These are phyloP conservation scores for Anhinga anhinga DNA, from an alignment of 2,113 vertebrate genomes.

Conservation along the genomic window DNA sequence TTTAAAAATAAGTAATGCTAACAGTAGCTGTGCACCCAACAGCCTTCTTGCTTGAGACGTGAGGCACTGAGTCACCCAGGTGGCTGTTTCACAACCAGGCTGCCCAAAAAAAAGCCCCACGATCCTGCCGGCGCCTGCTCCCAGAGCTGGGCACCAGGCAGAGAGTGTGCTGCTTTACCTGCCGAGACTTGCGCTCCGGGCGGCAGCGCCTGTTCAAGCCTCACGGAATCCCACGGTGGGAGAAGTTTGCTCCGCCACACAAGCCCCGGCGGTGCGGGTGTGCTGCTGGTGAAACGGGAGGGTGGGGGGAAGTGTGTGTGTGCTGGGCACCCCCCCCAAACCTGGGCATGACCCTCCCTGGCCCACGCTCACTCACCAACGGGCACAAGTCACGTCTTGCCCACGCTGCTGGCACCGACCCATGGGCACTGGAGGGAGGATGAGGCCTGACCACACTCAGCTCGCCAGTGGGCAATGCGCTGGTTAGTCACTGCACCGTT, in stretches of 20 bases:
- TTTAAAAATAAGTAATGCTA: background rate
- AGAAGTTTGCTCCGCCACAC: background rate
- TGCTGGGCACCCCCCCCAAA: fast-evolving
- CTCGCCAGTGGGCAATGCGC: fast-evolving
- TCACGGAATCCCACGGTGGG: background rate
- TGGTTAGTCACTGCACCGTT: fast-evolving
- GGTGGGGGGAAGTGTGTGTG: background rate
- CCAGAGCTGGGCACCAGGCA: background rate
- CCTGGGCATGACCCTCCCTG: fast-evolving
- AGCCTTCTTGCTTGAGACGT: background rate
- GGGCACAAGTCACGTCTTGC: background rate
- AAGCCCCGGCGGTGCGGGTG: background rate
- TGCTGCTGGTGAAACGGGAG: background rate
- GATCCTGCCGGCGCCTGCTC: background rate
- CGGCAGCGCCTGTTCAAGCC: background rate
- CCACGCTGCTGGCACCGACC: background rate
- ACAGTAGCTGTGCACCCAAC: background rate
- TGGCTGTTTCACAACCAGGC: background rate
- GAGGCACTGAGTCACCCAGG: background rate
- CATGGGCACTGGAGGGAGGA: background rate
- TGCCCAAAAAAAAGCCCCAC: background rate
- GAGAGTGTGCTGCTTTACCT: background rate
- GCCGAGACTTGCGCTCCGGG: background rate
- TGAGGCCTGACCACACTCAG: fast-evolving
- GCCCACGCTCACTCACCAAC: fast-evolving